These are phyloP conservation scores for Pseudomyrmex gracilis DNA, from an alignment of 1,140 invertebrate genomes.

Conservation along the genomic window DNA sequence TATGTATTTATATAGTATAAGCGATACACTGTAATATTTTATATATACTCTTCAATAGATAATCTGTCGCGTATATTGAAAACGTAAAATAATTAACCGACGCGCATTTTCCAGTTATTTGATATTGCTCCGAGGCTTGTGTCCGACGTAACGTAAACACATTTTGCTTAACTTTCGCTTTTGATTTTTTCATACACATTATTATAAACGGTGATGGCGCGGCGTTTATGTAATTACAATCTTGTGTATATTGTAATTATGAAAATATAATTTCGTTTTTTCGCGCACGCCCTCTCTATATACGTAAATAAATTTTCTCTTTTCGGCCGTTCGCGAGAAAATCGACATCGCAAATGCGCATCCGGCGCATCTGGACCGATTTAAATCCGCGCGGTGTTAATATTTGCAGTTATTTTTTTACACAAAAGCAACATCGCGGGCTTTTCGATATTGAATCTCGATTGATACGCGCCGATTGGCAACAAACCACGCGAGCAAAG, in stretches of 20 bases:
- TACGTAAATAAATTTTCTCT: constrained; percentile 7
- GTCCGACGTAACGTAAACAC: not conserved
- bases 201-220: constrained; percentile 6
- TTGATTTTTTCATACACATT: not conserved
- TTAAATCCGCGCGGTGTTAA: constrained; percentile 39
- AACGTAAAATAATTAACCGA: constrained; percentile 21
- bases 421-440: constrained; percentile 16
- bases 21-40: constrained; percentile 12
- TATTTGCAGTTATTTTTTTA: constrained; percentile 39
- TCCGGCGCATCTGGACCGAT: constrained; percentile 8
- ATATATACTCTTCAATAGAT: not conserved
- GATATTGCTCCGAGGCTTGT: not conserved
- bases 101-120: not conserved
- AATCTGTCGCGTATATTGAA: not conserved
- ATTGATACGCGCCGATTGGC: constrained; percentile 26
- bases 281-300: not conserved
- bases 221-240: constrained; percentile 32
- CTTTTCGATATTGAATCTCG: constrained; percentile 37
- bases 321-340: not conserved
- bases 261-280: constrained; percentile 9
- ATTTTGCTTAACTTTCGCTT: not conserved
- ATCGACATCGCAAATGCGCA: constrained; percentile 2
- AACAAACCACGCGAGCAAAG: constrained; percentile 18
- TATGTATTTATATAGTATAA: constrained; percentile 7
- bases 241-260: constrained; percentile 36